A percentile compares a stretch with the other conserved stretches of the same genome.
These are phyloP conservation scores for Boulengeromyrus knoepffleri DNA, from an alignment of 2,113 vertebrate species.

Conservation along the genomic window DNA sequence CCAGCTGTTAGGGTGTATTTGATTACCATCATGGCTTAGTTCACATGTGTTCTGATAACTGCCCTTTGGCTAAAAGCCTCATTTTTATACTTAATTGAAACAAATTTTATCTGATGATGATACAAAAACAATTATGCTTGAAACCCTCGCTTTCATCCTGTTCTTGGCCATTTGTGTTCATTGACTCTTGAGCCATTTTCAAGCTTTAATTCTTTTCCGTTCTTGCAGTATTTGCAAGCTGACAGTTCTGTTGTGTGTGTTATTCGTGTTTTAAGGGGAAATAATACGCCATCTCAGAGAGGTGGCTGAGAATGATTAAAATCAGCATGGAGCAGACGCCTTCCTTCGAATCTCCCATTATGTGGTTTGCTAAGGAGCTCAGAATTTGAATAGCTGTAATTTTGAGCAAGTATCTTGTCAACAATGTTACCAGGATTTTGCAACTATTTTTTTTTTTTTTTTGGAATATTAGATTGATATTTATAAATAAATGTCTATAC, in stretches of 20 bases:
- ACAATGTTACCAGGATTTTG: background rate
- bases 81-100: background rate
- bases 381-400: background rate
- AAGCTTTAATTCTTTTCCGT: background rate
- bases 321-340: background rate
- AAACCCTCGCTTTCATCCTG: background rate
- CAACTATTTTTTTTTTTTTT: background rate
- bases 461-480: background rate
- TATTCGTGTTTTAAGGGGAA: background rate
- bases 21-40: background rate
- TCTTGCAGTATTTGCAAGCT: background rate
- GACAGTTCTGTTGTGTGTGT: background rate
- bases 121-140: background rate
- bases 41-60: background rate
- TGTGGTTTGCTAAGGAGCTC: background rate
- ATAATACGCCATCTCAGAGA: background rate
- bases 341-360: background rate
- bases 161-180: background rate
- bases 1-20: background rate
- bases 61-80: background rate
- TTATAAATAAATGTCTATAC: background rate
- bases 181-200: background rate
- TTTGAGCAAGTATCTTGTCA: background rate
- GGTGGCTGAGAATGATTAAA: background rate
- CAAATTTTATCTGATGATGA: background rate